Conservation (phyloP, 2,888 invertebrate species). For the Dinocampus coccinellae region DNA sequence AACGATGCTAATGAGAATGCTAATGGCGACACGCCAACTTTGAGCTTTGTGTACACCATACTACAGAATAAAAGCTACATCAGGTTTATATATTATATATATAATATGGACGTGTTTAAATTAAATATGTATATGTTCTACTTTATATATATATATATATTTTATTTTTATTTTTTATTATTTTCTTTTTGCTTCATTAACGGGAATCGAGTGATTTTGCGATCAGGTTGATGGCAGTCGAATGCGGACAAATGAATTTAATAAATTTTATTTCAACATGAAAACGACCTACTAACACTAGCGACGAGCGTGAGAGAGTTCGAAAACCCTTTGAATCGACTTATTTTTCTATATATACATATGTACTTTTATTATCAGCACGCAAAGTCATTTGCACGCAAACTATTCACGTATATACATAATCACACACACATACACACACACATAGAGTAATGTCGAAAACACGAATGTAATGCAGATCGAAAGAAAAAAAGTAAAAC, state of each 20-base stretch:
- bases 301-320: not conserved
- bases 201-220: not conserved
- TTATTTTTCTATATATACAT: not conserved
- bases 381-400: conserved; percentile 46
- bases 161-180: not conserved
- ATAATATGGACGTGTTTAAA: too few relatives aligned
- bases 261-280: conserved; percentile 15
- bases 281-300: conserved; percentile 5
- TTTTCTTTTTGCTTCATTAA: not conserved
- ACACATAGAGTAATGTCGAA: not conserved
- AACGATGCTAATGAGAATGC: conserved; percentile 66
- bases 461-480: conserved; percentile 15
- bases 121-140: not conserved
- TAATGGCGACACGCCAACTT: conserved; percentile 57
- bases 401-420: not conserved
- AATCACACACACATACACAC: not conserved
- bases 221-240: not conserved
- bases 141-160: not conserved
- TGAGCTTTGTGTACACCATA: conserved; percentile 44
- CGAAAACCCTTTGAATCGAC: conserved; percentile 18
- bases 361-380: conserved; percentile 32
- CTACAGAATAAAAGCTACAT: conserved; percentile 48
- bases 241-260: conserved; percentile 8
- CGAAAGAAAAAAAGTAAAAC: not conserved
- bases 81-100: conserved; percentile 22